Conservation (phyloP, 1,140 invertebrate species). For the Drusus annulatus region DNA sequence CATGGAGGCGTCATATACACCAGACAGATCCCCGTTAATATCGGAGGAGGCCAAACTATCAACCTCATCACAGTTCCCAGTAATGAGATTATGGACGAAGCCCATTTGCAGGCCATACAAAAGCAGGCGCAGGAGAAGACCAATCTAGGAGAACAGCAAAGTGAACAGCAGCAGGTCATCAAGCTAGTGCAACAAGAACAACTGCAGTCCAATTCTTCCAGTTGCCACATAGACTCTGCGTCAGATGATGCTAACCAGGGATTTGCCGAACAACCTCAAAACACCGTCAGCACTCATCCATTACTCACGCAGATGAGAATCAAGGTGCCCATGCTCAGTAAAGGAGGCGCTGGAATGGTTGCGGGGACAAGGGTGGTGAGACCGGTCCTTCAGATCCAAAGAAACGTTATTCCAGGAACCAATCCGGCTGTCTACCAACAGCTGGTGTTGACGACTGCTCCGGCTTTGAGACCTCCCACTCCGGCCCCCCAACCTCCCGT, state of each 20-base stretch:
- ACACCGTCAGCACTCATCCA: conserved; percentile 61
- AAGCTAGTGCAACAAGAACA: conserved; percentile 67
- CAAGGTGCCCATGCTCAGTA: conserved; percentile 70
- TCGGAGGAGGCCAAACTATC: conserved; percentile 72
- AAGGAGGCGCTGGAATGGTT: conserved; percentile 66
- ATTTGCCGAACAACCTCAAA: conserved; percentile 49
- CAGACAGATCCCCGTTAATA: conserved; percentile 73
- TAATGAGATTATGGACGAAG: conserved; percentile 66
- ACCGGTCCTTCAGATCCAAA: conserved; percentile 73
- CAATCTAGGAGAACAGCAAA: conserved; percentile 31
- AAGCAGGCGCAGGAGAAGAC: conserved; percentile 55
- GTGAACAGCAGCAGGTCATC: conserved; percentile 66
- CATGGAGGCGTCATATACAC: conserved; percentile 76
- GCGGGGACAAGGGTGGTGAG: conserved; percentile 71
- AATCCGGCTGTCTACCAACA: conserved; percentile 70
- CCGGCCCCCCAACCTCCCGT: conserved; percentile 68
- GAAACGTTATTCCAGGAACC: conserved; percentile 71
- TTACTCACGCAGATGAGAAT: conserved; percentile 72
- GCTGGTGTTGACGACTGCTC: conserved; percentile 67
- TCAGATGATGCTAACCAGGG: conserved; percentile 48
- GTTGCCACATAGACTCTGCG: conserved; percentile 45
- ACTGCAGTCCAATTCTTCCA: conserved; percentile 12
- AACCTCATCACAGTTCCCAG: conserved; percentile 73
- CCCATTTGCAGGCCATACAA: conserved; percentile 55
- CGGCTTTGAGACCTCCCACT: conserved; percentile 66